Evolutionary conservation across 2,797 vertebrate species (phyloP).

Genomic region (Ctenochaetus hawaiiensis): DNA sequence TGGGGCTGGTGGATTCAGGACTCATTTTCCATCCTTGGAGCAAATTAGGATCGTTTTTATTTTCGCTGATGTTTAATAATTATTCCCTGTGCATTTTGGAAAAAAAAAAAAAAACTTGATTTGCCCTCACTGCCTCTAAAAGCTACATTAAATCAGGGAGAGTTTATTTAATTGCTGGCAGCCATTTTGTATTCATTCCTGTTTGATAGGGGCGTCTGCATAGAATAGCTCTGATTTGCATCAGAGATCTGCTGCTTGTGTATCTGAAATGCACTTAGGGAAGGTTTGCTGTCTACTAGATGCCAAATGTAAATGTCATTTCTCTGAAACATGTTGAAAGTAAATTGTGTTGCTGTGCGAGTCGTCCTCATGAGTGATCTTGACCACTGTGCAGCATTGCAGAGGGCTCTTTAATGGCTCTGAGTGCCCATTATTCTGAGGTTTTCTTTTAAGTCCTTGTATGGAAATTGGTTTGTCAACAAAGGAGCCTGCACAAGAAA

Average conservation of each 20-base stretch:
- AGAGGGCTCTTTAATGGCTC: neutral
- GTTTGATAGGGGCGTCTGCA: slow-evolving; percentile 56
- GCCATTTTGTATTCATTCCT: slow-evolving; percentile 72
- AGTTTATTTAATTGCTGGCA: slow-evolving; percentile 62
- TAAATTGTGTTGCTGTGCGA: neutral
- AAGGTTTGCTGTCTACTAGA: slow-evolving; percentile 17
- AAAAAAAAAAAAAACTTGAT: slow-evolving; percentile 26
- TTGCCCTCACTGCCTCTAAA: slow-evolving; percentile 45
- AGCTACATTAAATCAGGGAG: slow-evolving; percentile 50
- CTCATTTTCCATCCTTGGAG: slow-evolving; percentile 57
- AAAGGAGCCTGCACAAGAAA: slow-evolving; percentile 1
- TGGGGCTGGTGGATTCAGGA: slow-evolving; percentile 66
- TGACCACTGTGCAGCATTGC: slow-evolving; percentile 10
- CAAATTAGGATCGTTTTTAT: slow-evolving; percentile 73
- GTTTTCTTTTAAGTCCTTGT: slow-evolving; percentile 1
- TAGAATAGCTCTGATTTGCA: slow-evolving; percentile 56
- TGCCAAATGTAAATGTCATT: slow-evolving; percentile 34
- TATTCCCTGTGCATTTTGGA: slow-evolving; percentile 44
- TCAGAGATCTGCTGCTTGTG: slow-evolving; percentile 37
- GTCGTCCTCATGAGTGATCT: neutral
- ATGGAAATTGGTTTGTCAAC: slow-evolving; percentile 16
- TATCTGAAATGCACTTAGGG: slow-evolving; percentile 23
- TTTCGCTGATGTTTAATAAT: slow-evolving; percentile 70
- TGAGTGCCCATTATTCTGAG: slow-evolving; percentile 32
- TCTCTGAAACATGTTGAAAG: slow-evolving; percentile 12